Base-by-base conservation (phyloP, 2,113 vertebrate species). In the Trochalopteron elliotii region DNA sequence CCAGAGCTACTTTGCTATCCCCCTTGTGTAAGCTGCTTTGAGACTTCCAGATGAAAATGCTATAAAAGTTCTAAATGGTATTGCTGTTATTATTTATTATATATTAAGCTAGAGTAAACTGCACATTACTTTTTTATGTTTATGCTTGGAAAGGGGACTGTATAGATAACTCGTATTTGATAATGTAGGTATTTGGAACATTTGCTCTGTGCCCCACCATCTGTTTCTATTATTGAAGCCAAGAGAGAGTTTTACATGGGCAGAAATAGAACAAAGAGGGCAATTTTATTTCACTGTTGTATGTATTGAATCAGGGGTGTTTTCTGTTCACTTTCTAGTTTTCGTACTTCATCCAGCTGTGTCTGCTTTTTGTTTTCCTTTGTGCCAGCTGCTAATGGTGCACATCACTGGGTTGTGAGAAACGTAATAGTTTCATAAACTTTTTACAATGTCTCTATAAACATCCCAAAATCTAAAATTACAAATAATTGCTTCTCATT, bases 401-500 rank as follows among this genome's bases (percentile, higher is more conserved):
- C 47, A 86, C 59, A 57, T 44, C 59, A 63, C 21, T 56, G 71
- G 31, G 5, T 44, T 96, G 30, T 86, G 72, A 91, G 75, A 95
- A 95, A 52, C 23, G 39, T 75, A 89, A 91, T 77, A 53, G 33
- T 70, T 91, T 60, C 63, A 85, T 87, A 70, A 87, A 93, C 31
- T 83, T 94, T 78, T 44, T 83, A 83, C 60, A 83, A 31, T 60
- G 33, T 80, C 15, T 84, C 70, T 61, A 74, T 84, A 95, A 97
- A 89, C 47, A 85, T 80, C 89, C 94, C 55, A 60, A 64, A 70
- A 80, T 75, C 27, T 85, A 71, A 78, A 95, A 92, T 94, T 93
- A 83, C 61, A 96, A 88, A 78, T 96, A 96, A 96, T 90, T 96
- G 50, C 59, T 95, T 95, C 91, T 90, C 83, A 80, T 96, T 96